Evolutionary conservation across 2,797 vertebrate species (phyloP), one percentile per base, ranked within the genome.

Genomic region (Pachyuromys duprasi): DNA sequence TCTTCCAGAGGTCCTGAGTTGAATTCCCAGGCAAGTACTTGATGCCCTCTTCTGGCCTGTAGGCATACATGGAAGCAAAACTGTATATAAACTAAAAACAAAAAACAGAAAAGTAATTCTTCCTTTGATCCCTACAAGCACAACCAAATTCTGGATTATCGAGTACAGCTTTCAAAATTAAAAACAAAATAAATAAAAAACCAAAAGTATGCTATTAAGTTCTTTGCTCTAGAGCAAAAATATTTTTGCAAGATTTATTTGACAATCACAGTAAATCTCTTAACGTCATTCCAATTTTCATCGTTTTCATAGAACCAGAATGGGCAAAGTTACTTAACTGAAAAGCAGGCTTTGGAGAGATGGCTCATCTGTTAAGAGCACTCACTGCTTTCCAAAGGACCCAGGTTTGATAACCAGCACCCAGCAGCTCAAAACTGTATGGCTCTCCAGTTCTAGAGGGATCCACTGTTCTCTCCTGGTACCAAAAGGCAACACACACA

Each of bases 281-380:
- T 63, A 76, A 88, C 24, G 93, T 97, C 76, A 87, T 49, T 74
- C 36, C 69, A 95, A 83, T 45, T 39, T 11, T 45, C 93, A 67
- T 49, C 49, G 79, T 93, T 70, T 39, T 42, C 91, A 93, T 5
- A 84, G 28, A 11, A 94, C 78, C 63, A 78, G 36, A 79, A 9
- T n/a, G n/a, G 45, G 28, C 62, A 90, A 80, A 70, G 28, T 65
- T 92, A 20, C 39, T 80, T 1, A 36, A 83, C 6, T 62, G 15
- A 67, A 31, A 49, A 90, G 42, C 60, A 20, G 6, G 31, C 3
- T 2, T 24, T 84, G 18, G 33, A 36, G 17, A 84, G 28, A 65
- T 83, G 60, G 26, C 26, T 18, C 62, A 45, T 45, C 17, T 22
- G 28, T 83, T 83, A 84, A 22, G 81, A 63, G 24, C 60, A 63